These are phyloP conservation scores for Tylochromis polylepis DNA, from an alignment of 2,113 vertebrate genomes.

Conservation along the genomic window DNA sequence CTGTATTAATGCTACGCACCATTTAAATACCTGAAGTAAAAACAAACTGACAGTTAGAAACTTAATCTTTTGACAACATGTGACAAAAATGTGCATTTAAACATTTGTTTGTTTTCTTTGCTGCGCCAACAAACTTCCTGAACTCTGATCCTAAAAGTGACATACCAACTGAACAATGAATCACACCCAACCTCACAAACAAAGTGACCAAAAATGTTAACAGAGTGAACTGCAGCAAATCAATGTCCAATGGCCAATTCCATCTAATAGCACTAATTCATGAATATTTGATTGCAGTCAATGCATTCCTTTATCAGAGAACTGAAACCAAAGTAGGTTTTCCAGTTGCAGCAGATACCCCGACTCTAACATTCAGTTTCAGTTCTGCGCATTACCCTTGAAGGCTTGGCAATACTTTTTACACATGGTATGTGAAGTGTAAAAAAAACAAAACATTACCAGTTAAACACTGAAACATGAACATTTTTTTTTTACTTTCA, in stretches of 20 bases:
- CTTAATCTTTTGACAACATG: rapidly evolving
- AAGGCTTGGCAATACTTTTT: neutral
- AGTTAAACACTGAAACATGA: neutral
- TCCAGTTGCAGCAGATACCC: neutral
- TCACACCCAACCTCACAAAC: neutral
- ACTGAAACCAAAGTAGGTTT: neutral
- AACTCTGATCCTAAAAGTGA: neutral
- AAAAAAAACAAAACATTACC: neutral
- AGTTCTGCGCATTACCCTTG: neutral
- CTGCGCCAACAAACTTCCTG: neutral
- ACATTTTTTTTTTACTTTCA: neutral
- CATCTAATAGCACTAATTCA: neutral
- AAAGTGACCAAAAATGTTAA: neutral
- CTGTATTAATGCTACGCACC: rapidly evolving
- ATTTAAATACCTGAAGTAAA: neutral
- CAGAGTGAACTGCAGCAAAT: neutral
- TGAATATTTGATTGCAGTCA: neutral
- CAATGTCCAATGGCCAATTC: neutral
- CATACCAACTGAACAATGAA: neutral
- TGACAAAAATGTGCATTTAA: neutral
- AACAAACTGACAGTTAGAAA: neutral
- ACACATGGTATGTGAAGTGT: neutral
- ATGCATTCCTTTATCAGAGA: neutral
- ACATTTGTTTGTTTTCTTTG: neutral
- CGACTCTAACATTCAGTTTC: neutral